Conservation (phyloP, 2,113 vertebrate genomes). For the Microtus ochrogaster region DNA sequence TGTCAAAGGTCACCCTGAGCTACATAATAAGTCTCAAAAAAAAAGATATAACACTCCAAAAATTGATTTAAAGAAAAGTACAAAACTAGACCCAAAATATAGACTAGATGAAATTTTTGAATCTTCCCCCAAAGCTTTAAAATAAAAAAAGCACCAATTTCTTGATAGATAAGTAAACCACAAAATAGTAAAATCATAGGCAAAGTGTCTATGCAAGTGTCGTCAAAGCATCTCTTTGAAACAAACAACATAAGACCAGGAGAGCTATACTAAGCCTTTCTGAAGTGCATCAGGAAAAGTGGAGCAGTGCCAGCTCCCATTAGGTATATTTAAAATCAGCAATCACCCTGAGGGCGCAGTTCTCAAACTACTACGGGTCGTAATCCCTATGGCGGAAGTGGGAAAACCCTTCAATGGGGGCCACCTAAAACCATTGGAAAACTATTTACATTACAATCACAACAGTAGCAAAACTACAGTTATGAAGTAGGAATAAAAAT, state of each 20-base stretch:
- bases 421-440: background rate
- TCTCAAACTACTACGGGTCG: background rate
- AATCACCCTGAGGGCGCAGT: background rate
- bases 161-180: background rate
- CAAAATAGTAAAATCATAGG: constrained; percentile 23
- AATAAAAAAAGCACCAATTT: background rate
- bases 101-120: background rate
- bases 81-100: background rate
- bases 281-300: constrained; percentile 2
- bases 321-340: background rate
- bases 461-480: background rate
- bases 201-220: background rate
- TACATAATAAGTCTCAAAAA: background rate
- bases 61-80: background rate
- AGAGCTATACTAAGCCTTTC: constrained; percentile 15
- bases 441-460: background rate
- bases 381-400: background rate
- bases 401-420: background rate
- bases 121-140: background rate
- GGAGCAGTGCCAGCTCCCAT: background rate
- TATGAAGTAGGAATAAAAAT: background rate
- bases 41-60: background rate
- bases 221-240: constrained; percentile 19
- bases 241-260: background rate
- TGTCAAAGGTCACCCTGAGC: background rate